Evolutionary conservation across 2,113 vertebrate genomes (phyloP).

Genomic region (Gymnobelideus leadbeateri): DNA sequence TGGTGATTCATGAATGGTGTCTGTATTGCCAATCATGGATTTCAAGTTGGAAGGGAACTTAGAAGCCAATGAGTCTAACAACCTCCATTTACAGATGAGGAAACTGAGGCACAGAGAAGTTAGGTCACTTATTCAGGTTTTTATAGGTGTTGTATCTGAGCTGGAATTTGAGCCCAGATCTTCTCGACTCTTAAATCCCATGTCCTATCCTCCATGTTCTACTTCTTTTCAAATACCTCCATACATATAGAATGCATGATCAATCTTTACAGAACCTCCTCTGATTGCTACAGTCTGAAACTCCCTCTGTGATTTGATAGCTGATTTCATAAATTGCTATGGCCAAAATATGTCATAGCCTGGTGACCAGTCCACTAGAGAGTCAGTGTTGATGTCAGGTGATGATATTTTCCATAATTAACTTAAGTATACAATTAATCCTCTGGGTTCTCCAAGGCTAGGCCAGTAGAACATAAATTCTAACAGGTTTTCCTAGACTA

Average conservation of each 20-base stretch:
- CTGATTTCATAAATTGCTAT: background rate
- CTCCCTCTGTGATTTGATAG: background rate
- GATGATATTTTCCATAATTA: background rate
- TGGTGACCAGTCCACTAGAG: background rate
- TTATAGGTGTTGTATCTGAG: background rate
- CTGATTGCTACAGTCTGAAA: background rate
- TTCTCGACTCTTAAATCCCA: background rate
- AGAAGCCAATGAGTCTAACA: background rate
- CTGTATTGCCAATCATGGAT: background rate
- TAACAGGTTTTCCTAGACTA: background rate
- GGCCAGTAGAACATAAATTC: background rate
- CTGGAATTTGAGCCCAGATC: background rate
- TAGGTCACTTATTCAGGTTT: background rate
- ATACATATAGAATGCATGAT: background rate
- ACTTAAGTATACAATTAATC: background rate
- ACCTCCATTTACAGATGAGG: background rate
- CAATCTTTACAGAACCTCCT: background rate
- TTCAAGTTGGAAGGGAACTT: background rate
- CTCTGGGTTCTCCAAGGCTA: background rate
- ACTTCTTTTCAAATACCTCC: background rate
- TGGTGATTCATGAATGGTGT: background rate
- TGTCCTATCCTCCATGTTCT: background rate
- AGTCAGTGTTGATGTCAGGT: background rate
- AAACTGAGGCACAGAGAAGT: background rate
- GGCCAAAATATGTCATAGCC: background rate